Evolutionary conservation across 2,113 vertebrate species (phyloP).

Genomic region (Rallus limicola): DNA sequence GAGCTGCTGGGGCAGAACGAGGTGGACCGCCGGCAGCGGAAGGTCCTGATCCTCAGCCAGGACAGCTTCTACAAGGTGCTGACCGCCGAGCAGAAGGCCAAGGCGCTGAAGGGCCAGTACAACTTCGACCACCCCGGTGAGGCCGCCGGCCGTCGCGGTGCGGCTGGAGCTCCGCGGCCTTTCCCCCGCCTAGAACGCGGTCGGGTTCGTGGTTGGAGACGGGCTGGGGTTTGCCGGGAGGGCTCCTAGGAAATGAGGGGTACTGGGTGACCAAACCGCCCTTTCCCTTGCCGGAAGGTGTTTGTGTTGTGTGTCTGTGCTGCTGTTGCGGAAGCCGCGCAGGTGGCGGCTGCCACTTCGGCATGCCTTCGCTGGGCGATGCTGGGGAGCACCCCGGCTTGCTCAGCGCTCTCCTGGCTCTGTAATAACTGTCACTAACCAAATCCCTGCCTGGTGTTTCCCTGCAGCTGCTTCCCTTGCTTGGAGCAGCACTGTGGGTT

Average conservation of each 20-base stretch:
- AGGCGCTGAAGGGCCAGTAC: constrained; percentile 93
- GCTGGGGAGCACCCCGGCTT: neutral
- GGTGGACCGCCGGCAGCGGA: constrained; percentile 91
- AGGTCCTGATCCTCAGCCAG: constrained; percentile 93
- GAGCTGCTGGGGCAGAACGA: constrained; percentile 96
- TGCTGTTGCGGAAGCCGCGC: fast-evolving
- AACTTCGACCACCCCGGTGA: constrained; percentile 98
- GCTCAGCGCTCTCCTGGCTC: neutral
- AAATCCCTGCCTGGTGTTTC: neutral
- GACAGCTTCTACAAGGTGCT: constrained; percentile 94
- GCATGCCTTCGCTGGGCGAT: fast-evolving
- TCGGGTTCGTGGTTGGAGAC: fast-evolving
- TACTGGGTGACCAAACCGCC: neutral
- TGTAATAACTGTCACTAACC: fast-evolving
- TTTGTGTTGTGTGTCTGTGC: fast-evolving
- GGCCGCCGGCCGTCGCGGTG: no score
- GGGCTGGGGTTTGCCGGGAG: fast-evolving
- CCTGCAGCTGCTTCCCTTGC: neutral
- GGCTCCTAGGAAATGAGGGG: fast-evolving
- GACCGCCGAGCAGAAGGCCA: constrained; percentile 89
- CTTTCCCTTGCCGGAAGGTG: fast-evolving
- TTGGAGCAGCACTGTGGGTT: fast-evolving
- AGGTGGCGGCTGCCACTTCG: fast-evolving
- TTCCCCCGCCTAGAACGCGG: fast-evolving
- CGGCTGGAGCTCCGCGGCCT: neutral